Percentiles rank a stretch among this genome's conserved stretches.
Evolutionary conservation across 1,140 invertebrate species (phyloP).

Genomic region (Psix sp.): DNA sequence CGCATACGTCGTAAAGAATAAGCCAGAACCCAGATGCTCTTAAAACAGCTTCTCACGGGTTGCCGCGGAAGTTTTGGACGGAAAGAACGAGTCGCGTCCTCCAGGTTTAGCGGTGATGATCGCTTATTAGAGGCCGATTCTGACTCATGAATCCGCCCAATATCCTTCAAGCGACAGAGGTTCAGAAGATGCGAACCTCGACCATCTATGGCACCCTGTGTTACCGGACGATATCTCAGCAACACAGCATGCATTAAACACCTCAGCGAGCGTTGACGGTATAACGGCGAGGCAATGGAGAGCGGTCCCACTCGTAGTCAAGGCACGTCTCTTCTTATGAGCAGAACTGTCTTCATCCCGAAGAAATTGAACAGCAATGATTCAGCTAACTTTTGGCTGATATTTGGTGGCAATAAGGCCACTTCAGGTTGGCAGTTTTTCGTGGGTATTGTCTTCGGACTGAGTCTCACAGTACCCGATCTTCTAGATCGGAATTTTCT

Average conservation of each 20-base stretch:
- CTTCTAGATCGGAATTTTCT: too few species aligned
- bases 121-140: too few species aligned
- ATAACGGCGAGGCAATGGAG: slow-evolving; percentile 17
- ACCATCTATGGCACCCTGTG: background rate
- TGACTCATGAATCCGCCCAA: background rate
- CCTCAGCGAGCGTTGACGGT: slow-evolving; percentile 33
- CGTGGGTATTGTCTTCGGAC: background rate
- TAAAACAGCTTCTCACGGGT: background rate
- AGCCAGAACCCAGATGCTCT: background rate
- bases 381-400: slow-evolving; percentile 39
- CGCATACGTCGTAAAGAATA: background rate
- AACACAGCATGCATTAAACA: background rate
- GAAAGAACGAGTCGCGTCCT: background rate
- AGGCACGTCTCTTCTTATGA: background rate
- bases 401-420: slow-evolving; percentile 26
- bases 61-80: background rate
- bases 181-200: background rate
- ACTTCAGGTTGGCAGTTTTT: background rate
- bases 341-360: slow-evolving; percentile 47
- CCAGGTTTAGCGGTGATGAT: background rate
- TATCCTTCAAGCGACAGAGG: background rate
- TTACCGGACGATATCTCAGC: background rate
- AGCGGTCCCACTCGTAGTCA: slow-evolving; percentile 6
- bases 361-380: slow-evolving; percentile 26
- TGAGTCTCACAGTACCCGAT: slow-evolving; percentile 1